Conservation (phyloP, 2,797 vertebrate species). For the Lophius americanus region DNA sequence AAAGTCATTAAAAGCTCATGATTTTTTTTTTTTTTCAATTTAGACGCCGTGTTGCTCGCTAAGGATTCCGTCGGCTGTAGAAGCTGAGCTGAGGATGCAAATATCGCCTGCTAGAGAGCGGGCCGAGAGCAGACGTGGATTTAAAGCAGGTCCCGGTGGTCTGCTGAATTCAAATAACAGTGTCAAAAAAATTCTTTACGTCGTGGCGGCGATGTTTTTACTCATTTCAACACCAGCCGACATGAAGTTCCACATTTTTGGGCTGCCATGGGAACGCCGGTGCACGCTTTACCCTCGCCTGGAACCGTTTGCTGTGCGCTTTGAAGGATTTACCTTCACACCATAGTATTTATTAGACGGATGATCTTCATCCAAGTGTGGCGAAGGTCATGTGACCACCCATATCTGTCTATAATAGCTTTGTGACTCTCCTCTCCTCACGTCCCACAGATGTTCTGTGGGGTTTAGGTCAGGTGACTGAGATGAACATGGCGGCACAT, state of each 20-base stretch:
- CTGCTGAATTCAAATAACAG: conserved; percentile 50
- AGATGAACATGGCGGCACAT: no score
- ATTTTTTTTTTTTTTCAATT: neutral
- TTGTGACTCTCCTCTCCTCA: no score
- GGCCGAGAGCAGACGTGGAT: conserved; percentile 16
- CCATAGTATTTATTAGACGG: neutral
- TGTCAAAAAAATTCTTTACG: conserved; percentile 53
- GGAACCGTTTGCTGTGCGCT: conserved; percentile 17
- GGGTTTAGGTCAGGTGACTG: no score
- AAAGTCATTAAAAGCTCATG: conserved; percentile 54
- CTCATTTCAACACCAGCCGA: conserved; percentile 34
- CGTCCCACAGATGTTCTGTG: no score
- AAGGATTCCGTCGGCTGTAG: no score
- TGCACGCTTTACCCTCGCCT: conserved; percentile 27
- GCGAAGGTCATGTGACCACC: no score
- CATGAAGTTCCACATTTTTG: conserved; percentile 5
- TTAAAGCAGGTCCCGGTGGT: conserved; percentile 26
- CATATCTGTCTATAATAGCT: no score
- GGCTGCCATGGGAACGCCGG: conserved; percentile 61
- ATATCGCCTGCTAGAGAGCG: conserved; percentile 1
- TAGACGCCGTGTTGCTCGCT: no score
- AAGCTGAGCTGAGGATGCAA: conserved; percentile 7
- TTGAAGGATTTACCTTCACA: neutral
- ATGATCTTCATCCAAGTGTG: neutral
- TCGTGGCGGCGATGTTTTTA: conserved; percentile 47